These are phyloP conservation scores for Coilia nasus DNA, from an alignment of 2,797 vertebrate species.

Conservation along the genomic window DNA sequence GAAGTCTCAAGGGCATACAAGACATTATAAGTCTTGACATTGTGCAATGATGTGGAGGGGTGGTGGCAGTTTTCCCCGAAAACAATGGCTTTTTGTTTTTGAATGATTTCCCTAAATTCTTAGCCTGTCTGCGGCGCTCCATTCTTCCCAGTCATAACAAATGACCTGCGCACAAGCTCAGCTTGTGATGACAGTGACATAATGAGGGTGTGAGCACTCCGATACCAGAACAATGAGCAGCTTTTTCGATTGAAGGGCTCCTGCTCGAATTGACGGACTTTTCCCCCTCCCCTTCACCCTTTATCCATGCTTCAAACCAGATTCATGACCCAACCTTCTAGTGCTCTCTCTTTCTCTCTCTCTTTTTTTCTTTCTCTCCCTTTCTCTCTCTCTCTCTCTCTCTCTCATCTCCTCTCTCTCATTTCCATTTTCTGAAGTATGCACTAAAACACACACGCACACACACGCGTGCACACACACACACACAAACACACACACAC, in stretches of 20 bases:
- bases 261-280: background rate
- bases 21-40: slow-evolving; percentile 22
- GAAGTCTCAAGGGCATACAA: slow-evolving; percentile 36
- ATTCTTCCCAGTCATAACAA: background rate
- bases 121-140: slow-evolving; percentile 28
- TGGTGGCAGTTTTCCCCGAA: slow-evolving; percentile 30
- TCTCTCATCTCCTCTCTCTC: slow-evolving; percentile 25
- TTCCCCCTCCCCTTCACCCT: background rate
- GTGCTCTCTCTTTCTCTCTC: background rate
- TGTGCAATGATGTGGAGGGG: slow-evolving; percentile 7
- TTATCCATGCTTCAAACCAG: slow-evolving; percentile 1
- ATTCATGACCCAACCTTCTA: background rate
- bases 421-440: background rate
- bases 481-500: slow-evolving; percentile 29
- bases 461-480: slow-evolving; percentile 25
- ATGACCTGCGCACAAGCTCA: slow-evolving; percentile 1
- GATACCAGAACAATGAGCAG: slow-evolving; percentile 8
- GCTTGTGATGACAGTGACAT: slow-evolving; percentile 6
- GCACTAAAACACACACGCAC: background rate
- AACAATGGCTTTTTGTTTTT: slow-evolving; percentile 52
- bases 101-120: slow-evolving; percentile 44
- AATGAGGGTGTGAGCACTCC: background rate
- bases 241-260: background rate
- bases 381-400: background rate
- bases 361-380: background rate